Base-by-base conservation (phyloP, 2,113 vertebrate genomes). In the Laterallus jamaicensis region DNA sequence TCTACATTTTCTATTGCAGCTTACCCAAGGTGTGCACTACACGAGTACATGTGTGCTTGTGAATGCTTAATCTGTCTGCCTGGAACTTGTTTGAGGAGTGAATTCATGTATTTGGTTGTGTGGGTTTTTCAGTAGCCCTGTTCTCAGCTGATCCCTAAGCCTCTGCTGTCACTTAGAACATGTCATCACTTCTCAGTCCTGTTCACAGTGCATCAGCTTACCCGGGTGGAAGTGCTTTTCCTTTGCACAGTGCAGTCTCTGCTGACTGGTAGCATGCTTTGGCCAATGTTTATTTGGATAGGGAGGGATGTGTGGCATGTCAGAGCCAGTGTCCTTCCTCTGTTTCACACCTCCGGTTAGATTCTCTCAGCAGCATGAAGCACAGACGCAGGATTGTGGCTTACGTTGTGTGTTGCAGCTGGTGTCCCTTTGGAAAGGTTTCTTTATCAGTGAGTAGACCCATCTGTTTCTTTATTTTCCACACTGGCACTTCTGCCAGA, bases 381-480 rank as follows among this genome's bases (percentile, higher is more conserved):
- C n/a, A 64, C 19, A 70, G 66, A 39, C 2, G 3, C 35, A 69
- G 82, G 59, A 73, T 52, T 22, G 16, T 54, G 81, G 31, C 71
- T 90, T 58, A 52, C 8, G 11, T 74, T 56, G 1, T 71, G 40
- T 68, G 25, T 25, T 95, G 82, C 60, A 90, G 40, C 70, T 82
- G 62, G 35, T 66, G 40, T 81, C 50, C 62, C 49, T 82, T 70
- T 81, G 71, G 90, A 94, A 77, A 68, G 39, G 40, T 37, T 88
- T 26, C n/a, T 91, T 62, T 78, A 11, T 67, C 52, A 78, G 76
- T 50, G 83, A 78, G 69, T 8, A 78, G 44, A 71, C 24, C 75
- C 67, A 88, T 94, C 58, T 86, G 71, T 91, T 90, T 90, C 82
- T 78, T 75, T 90, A 58, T 82, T 75, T 88, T 90, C 62, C 60